These are phyloP conservation scores for Archaeoteleia sp. DNA, from an alignment of 2,888 invertebrate species.

Conservation along the genomic window DNA sequence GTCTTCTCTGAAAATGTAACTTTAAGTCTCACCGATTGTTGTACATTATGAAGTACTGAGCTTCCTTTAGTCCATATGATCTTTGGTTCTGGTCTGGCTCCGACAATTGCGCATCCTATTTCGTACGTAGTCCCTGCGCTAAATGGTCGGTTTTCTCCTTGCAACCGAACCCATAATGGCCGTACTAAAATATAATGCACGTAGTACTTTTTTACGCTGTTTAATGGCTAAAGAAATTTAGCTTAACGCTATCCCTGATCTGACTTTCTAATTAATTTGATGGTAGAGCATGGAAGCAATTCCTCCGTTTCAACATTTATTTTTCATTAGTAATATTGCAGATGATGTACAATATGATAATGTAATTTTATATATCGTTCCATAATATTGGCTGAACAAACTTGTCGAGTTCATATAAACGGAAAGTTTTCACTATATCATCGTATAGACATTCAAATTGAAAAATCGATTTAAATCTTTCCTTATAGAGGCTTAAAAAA, in stretches of 20 bases:
- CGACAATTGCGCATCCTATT: conserved; percentile 83
- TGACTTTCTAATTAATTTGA: conserved; percentile 21
- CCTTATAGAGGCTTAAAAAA: too few species aligned
- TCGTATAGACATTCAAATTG: too few species aligned
- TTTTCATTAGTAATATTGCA: conserved; percentile 6
- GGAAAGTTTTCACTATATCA: too few species aligned
- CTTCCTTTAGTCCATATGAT: conserved; percentile 88
- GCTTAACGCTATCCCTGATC: conserved; percentile 13
- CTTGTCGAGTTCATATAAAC: too few species aligned
- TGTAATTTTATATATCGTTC: too few species aligned
- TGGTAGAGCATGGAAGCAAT: conserved; percentile 5
- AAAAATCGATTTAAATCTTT: too few species aligned
- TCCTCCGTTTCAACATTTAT: too few species aligned
- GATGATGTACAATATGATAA: too few species aligned
- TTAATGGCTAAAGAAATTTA: conserved; percentile 17
- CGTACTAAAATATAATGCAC: conserved; percentile 78
- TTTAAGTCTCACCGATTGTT: conserved; percentile 79
- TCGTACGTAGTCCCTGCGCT: conserved; percentile 84
- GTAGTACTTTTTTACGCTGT: conserved; percentile 7
- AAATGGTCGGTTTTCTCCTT: conserved; percentile 82
- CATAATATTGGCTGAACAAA: too few species aligned
- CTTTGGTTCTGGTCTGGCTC: conserved; percentile 85
- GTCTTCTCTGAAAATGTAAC: neutral
- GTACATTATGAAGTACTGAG: conserved; percentile 80
- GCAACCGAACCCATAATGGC: conserved; percentile 82